Evolutionary conservation across 2,797 vertebrate genomes (phyloP).

Genomic region (Natrix natrix): DNA sequence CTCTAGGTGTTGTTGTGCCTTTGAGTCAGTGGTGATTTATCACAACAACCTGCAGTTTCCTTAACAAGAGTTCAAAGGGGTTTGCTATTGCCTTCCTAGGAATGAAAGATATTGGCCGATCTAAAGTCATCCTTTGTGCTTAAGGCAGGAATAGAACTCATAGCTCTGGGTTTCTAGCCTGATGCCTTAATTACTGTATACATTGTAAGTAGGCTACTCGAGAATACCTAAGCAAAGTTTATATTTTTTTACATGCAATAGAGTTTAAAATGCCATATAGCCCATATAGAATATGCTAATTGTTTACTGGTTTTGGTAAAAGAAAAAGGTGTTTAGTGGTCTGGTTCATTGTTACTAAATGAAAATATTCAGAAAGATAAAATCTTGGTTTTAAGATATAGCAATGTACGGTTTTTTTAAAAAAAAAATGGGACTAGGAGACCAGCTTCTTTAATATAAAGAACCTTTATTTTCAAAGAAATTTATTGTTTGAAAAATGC

Average conservation of each 20-base stretch:
- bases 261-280: conserved; percentile 38
- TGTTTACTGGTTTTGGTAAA: conserved; percentile 58
- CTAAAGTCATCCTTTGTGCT: neutral
- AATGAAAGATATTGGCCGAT: neutral
- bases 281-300: conserved; percentile 23
- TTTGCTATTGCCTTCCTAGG: neutral
- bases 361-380: conserved; percentile 68
- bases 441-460: conserved; percentile 65
- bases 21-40: neutral
- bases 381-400: conserved; percentile 71
- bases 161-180: neutral
- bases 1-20: neutral
- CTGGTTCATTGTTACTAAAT: conserved; percentile 57
- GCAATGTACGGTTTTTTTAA: conserved; percentile 43
- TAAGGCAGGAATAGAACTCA: neutral
- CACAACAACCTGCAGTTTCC: neutral
- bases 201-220: neutral
- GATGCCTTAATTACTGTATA: neutral
- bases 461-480: conserved; percentile 85
- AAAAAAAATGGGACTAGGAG: neutral
- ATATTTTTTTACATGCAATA: conserved; percentile 42
- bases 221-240: neutral
- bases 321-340: conserved; percentile 62
- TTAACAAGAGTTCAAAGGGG: neutral
- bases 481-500: conserved; percentile 93